Base-by-base conservation (phyloP, 2,888 invertebrate species). In the Villa cingulata region DNA sequence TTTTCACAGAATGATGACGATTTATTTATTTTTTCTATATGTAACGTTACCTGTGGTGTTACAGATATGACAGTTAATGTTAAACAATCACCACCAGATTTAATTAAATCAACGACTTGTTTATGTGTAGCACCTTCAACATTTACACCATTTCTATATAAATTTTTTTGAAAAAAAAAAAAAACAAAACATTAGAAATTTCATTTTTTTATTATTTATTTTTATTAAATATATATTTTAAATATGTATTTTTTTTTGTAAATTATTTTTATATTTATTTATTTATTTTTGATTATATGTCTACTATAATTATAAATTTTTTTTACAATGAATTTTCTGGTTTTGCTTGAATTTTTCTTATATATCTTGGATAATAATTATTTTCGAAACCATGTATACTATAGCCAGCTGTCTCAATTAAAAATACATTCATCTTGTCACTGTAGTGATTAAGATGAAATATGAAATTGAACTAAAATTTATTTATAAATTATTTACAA, bases 51-150 rank as follows among this genome's bases (percentile, higher is more conserved):
- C 76, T 90, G 86, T 56, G 83, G 86, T 56, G 91, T 90, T 51
- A 95, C 94, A 53, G 95, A 95, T 62, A 95, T 92, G 54, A 96
- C 97, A 51, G 96, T 94, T 48, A 98, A 78, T 20, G 90, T 91
- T 54, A 99, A 77, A 55, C 88, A 88, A 71, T 99, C 97, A 17
- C 97, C 97, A 3, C 98, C 97, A 15, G 96, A 95, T 70, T 97
- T 97, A 61, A 98, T 98, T 58, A 97, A 78, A 72, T 99, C 98
- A 40, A 98, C 98, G 53, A 98, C 98, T 73, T 97, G 96, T 62
- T 96, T 91, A 72, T 98, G 98, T 37, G 97, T 97, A n/a, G 97
- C 86, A 43, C 98, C 98, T 74, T 98, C 98, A 15, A 98, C 98
- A 72, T 89, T 95, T 53, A 89, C 87, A 57, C 88, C 88, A 77